phyloP scores from a whole-genome alignment of 2,113 vertebrate species.

The Dipodomys spectabilis region DNA sequence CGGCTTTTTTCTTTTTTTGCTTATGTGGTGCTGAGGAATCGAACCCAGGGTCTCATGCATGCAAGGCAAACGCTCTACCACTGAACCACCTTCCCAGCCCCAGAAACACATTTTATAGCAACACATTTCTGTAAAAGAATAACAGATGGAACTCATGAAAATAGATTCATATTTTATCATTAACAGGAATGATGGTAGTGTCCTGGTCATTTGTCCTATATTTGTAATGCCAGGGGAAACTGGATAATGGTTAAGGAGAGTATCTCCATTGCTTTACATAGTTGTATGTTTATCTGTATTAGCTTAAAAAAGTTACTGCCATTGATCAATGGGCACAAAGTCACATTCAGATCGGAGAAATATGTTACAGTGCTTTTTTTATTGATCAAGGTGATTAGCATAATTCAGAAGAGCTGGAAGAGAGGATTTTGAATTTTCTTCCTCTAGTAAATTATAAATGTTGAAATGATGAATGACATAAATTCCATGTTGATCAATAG shows the following conservation, averaged over 20 bases:
- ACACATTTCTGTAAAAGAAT: not conserved
- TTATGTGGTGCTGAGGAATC: no score
- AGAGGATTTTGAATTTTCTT: not conserved
- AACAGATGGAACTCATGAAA: not conserved
- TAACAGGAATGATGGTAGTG: no score
- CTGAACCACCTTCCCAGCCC: no score
- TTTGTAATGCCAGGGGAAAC: not conserved
- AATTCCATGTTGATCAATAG: not conserved
- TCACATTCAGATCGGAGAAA: not conserved
- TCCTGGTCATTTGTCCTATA: no score
- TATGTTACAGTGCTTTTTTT: not conserved
- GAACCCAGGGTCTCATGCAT: no score
- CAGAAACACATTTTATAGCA: no score
- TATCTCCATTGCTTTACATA: not conserved
- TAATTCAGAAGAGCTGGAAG: not conserved
- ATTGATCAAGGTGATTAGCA: not conserved
- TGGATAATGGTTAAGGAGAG: not conserved
- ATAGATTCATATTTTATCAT: not conserved
- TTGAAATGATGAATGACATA: not conserved
- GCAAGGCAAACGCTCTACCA: no score
- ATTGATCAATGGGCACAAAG: not conserved
- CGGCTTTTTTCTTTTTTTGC: no score
- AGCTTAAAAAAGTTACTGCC: slow-evolving; percentile 14
- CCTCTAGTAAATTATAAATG: not conserved
- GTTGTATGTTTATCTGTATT: not conserved